phyloP scores from a whole-genome alignment of 2,888 invertebrate genomes.

The Eupithecia centaureata region DNA sequence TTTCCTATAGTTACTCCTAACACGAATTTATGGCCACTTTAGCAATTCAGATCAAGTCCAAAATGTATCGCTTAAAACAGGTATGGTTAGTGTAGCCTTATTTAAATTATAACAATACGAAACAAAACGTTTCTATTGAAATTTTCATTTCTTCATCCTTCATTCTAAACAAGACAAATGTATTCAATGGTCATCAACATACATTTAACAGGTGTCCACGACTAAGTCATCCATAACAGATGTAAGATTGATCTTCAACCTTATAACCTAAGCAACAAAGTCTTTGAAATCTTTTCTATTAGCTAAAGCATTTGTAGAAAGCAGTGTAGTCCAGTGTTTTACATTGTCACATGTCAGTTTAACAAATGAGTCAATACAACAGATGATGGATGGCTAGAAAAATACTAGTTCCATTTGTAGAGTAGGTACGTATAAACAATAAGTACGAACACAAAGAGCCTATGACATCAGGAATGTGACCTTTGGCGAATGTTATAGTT shows the following conservation, averaged over 20 bases:
- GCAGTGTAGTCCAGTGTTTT: constrained; percentile 37
- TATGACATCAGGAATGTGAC: constrained; percentile 45
- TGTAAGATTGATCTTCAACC: constrained; percentile 22
- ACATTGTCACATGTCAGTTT: constrained; percentile 39
- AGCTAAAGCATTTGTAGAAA: constrained; percentile 29
- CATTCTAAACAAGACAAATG: constrained; percentile 27
- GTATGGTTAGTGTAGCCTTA: background rate
- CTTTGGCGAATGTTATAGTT: constrained; percentile 43
- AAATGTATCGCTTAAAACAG: background rate
- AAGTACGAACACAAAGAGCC: constrained; percentile 31
- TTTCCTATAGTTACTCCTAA: background rate
- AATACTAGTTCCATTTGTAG: constrained; percentile 22
- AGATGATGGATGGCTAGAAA: constrained; percentile 41
- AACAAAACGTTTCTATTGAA: constrained; percentile 10
- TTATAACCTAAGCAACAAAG: constrained; percentile 24
- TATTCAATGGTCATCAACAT: constrained; percentile 35
- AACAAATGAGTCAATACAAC: constrained; percentile 44
- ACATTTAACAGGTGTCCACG: constrained; percentile 40
- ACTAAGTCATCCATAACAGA: background rate
- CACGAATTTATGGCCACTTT: background rate
- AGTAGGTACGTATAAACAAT: constrained; percentile 38
- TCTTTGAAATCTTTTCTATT: constrained; percentile 1
- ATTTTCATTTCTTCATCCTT: constrained; percentile 24
- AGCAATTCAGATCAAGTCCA: background rate
- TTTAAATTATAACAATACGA: constrained; percentile 3